A percentile compares a stretch with the other conserved stretches of the same genome.
These are phyloP conservation scores for Sebastes kiyomatsui DNA, from an alignment of 2,797 vertebrate species.

Conservation along the genomic window DNA sequence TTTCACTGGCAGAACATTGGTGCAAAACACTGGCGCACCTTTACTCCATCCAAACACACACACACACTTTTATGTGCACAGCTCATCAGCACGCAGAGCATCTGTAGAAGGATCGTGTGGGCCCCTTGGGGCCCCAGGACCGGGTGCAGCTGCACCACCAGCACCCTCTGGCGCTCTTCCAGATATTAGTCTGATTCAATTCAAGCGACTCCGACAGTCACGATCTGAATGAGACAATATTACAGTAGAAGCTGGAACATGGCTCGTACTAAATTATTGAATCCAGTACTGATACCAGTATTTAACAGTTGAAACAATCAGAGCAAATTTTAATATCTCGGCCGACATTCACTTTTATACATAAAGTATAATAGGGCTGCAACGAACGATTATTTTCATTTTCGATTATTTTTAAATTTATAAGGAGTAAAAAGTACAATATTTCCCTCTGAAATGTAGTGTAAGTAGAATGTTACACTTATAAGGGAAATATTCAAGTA, in stretches of 20 bases:
- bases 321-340: not conserved
- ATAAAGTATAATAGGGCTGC: no score
- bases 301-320: not conserved
- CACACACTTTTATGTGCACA: conserved; percentile 2
- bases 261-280: not conserved
- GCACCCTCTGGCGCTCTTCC: conserved; percentile 60
- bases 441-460: not conserved
- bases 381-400: no score
- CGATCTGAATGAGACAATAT: not conserved
- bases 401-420: no score
- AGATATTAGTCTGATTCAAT: conserved; percentile 30
- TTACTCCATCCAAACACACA: not conserved
- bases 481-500: not conserved
- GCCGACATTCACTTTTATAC: not conserved
- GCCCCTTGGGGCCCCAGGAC: conserved; percentile 24
- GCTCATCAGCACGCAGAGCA: conserved; percentile 17
- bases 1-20: conserved; percentile 11
- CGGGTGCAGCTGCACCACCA: conserved; percentile 52
- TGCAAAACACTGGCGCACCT: conserved; percentile 10
- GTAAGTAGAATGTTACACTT: not conserved
- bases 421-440: not conserved
- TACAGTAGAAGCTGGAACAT: not conserved
- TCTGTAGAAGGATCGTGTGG: conserved; percentile 24
- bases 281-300: not conserved
- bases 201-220: conserved; percentile 10